Evolutionary conservation across 2,113 vertebrate genomes (phyloP).

Genomic region (Apodemus sylvaticus): DNA sequence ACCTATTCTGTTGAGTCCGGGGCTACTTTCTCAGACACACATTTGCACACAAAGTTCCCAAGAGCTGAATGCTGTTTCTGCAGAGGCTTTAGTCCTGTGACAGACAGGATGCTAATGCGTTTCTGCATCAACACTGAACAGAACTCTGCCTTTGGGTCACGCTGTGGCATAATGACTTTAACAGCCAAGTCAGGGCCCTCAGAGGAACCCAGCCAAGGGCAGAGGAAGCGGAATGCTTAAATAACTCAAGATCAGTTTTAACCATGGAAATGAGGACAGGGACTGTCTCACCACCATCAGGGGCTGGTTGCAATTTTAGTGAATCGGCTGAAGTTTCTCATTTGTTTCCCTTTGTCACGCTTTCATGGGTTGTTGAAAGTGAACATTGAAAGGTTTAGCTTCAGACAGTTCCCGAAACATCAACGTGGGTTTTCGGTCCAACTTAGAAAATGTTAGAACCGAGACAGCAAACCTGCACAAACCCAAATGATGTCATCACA

Average conservation of each 20-base stretch:
- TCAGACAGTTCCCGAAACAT: not conserved
- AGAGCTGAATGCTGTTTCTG: not conserved
- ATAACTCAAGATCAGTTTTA: not conserved
- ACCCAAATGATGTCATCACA: not conserved
- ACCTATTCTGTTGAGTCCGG: not conserved
- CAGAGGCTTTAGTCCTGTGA: not conserved
- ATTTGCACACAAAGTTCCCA: not conserved
- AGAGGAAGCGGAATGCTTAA: constrained; percentile 18
- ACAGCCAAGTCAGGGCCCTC: constrained; percentile 34
- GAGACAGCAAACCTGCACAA: rapidly evolving
- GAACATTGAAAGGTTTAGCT: not conserved
- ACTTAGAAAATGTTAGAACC: not conserved
- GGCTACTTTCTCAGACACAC: not conserved
- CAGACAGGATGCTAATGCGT: not conserved
- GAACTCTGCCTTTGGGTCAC: not conserved
- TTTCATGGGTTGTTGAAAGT: not conserved
- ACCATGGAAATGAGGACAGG: not conserved
- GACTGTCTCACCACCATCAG: not conserved
- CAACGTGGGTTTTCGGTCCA: not conserved
- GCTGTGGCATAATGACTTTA: constrained; percentile 34
- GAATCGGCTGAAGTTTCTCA: constrained; percentile 7
- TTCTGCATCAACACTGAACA: not conserved
- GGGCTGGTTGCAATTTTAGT: not conserved
- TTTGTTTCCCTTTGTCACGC: not conserved
- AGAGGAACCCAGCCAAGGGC: not conserved